Conservation (phyloP, 2,888 invertebrate species). For the Lissocephala sabroskyi region DNA sequence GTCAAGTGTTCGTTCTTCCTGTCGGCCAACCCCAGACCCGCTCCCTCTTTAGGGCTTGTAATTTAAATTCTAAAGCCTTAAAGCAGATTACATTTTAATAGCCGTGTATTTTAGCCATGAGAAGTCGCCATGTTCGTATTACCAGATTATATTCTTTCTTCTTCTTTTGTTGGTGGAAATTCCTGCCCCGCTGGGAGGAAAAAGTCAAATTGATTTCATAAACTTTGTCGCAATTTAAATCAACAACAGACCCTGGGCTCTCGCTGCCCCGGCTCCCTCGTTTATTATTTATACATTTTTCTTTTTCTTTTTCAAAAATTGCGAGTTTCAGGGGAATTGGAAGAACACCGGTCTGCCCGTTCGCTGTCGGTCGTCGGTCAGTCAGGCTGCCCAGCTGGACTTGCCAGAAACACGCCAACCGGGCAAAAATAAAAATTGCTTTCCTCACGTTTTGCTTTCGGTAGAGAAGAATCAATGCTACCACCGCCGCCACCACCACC, state of each 20-base stretch:
- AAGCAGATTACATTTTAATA: slow-evolving; percentile 38
- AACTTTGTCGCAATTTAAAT: slow-evolving; percentile 27
- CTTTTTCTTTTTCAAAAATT: neutral
- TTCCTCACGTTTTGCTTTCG: too few species aligned
- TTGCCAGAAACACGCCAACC: too few species aligned
- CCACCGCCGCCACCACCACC: too few species aligned
- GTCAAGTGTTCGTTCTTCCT: slow-evolving; percentile 18
- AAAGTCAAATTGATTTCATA: slow-evolving; percentile 6
- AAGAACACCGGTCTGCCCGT: too few species aligned
- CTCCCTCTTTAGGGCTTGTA: slow-evolving; percentile 1
- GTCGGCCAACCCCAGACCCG: too few species aligned
- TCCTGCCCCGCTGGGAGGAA: neutral
- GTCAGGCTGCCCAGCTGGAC: too few species aligned
- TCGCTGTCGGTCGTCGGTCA: too few species aligned
- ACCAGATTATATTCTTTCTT: slow-evolving; percentile 12
- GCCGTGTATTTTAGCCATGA: slow-evolving; percentile 22
- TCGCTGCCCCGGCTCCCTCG: neutral
- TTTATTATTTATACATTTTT: neutral
- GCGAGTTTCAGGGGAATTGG: too few species aligned
- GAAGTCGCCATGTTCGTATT: slow-evolving; percentile 15
- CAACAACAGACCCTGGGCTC: neutral
- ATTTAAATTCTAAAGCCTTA: slow-evolving; percentile 1
- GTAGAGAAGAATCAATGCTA: too few species aligned
- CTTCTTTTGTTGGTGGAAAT: slow-evolving; percentile 4
- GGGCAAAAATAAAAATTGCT: too few species aligned